Percentiles rank a stretch among this genome's conserved stretches.
Conservation (phyloP, 2,113 vertebrate species). For the Pristiophorus japonicus region DNA sequence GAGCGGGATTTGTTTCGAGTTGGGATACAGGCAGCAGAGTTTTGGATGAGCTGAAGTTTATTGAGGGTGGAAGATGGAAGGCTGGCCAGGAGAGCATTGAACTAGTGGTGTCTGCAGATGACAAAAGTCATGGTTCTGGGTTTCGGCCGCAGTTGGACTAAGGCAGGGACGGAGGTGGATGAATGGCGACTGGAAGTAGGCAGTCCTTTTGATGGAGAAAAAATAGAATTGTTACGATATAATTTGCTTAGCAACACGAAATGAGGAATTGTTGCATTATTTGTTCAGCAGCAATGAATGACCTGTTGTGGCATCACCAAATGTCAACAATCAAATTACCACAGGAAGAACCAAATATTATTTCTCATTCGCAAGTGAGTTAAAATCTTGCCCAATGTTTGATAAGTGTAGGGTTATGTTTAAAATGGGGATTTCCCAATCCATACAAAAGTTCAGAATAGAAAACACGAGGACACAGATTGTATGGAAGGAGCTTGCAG, state of each 20-base stretch:
- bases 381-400: neutral
- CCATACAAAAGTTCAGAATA: neutral
- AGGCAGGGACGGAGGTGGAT: neutral
- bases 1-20: neutral
- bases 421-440: neutral
- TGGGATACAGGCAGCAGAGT: neutral
- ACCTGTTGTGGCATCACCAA: slow-evolving; percentile 12
- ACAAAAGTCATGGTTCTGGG: neutral
- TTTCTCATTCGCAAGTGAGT: too few relatives aligned
- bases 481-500: neutral
- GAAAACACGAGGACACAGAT: neutral
- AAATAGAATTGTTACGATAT: neutral
- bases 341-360: neutral
- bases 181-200: too few relatives aligned
- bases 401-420: too few relatives aligned
- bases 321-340: neutral
- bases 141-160: neutral
- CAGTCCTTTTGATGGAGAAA: neutral
- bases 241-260: neutral
- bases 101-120: neutral
- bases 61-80: neutral
- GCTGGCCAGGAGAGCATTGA: neutral
- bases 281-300: neutral
- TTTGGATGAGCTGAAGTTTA: neutral
- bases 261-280: neutral